Evolutionary conservation across 2,797 vertebrate genomes (phyloP), one percentile per base, ranked within the genome.

Genomic region (Tarsius wallacei): DNA sequence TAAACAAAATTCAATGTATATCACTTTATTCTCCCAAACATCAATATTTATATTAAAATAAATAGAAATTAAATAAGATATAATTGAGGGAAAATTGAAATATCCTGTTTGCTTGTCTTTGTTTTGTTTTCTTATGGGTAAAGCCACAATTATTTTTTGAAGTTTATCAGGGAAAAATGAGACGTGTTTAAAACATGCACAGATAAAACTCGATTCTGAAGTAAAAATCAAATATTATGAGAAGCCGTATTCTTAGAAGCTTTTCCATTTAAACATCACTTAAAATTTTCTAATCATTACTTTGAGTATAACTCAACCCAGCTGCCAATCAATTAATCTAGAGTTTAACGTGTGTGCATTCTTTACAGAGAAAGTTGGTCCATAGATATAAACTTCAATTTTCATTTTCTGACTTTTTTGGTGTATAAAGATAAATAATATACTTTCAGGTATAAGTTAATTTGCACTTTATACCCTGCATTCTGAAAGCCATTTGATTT

Each of bases 241-340:
- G 16, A 47, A 51, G 95, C 47, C 31, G 84, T 64, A 96, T 97
- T 95, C 26, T 74, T 90, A 7, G 24, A 80, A 96, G 19, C 11
- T 90, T 89, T 97, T 97, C 73, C 55, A 51, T 12, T 77, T 87
- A 80, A 97, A 91, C 36, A 78, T 36, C 16, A 49, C 53, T 28
- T 7, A 87, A 95, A 95, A 97, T 63, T 0, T 0, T 1, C 7
- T 90, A 96, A 97, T 93, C 86, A 77, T 93, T 96, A 86, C 12
- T 12, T 66, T 95, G 96, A 87, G 4, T 90, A 97, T 97, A 97
- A 28, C 68, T 97, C 66, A 53, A 15, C 33, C 33, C 90, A 11
- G 84, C 86, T 95, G 11, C 82, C 82, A 59, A 53, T 85, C 71
- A 94, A 2, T 96, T 82, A 97, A 49, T 81, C 42, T 70, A 36